These are phyloP conservation scores for Xiphophorus birchmanni DNA, from an alignment of 2,797 vertebrate species.

Conservation along the genomic window DNA sequence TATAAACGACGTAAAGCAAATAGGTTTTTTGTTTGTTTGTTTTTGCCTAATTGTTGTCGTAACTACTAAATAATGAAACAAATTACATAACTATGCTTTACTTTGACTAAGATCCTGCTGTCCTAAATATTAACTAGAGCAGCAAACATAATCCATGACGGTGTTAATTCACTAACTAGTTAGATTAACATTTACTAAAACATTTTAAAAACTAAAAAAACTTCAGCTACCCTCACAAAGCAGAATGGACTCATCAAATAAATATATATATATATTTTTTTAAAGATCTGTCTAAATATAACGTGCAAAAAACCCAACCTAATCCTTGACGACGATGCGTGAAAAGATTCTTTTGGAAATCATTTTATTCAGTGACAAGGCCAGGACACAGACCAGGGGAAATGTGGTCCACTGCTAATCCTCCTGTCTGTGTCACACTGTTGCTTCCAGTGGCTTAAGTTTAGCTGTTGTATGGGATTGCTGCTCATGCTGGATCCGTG, in stretches of 20 bases:
- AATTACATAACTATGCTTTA: background rate
- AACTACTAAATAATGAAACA: background rate
- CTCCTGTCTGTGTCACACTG: background rate
- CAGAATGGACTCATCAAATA: background rate
- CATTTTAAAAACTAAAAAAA: no score
- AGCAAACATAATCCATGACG: conserved; percentile 18
- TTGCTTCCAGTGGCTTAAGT: background rate
- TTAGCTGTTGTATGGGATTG: background rate
- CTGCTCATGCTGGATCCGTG: background rate
- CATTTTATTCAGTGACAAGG: background rate
- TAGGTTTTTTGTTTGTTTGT: background rate
- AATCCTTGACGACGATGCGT: background rate
- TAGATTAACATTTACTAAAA: conserved; percentile 3
- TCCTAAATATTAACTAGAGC: conserved; percentile 1
- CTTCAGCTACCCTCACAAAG: background rate
- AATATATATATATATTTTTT: no score
- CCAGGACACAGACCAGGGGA: background rate
- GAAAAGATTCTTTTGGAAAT: background rate
- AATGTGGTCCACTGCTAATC: background rate
- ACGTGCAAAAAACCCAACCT: background rate
- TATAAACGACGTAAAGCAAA: background rate
- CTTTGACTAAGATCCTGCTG: conserved; percentile 11
- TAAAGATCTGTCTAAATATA: background rate
- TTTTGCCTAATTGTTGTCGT: background rate
- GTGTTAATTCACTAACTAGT: background rate